phyloP scores from a whole-genome alignment of 2,888 invertebrate genomes.

The Hofmannophila pseudospretella region DNA sequence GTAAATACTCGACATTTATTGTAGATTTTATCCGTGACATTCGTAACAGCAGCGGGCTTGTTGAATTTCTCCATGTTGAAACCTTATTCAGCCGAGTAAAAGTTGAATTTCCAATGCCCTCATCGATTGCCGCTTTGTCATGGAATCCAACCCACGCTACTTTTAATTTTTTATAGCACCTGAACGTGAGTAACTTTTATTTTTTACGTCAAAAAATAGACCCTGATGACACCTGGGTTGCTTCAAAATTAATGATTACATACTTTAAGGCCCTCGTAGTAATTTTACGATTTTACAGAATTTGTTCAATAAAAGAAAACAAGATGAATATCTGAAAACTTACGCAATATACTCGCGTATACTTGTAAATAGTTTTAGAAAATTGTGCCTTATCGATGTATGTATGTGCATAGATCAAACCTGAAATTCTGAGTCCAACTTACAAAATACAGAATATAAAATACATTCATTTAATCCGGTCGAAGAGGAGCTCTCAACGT shows the following conservation, averaged over 20 bases:
- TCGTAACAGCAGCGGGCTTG: conserved; percentile 48
- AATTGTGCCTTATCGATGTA: no score
- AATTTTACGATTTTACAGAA: no score
- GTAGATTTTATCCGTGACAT: conserved; percentile 67
- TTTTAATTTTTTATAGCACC: conserved; percentile 36
- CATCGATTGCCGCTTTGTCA: conserved; percentile 41
- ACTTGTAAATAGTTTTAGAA: no score
- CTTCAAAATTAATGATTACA: no score
- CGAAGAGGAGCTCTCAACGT: conserved; percentile 11
- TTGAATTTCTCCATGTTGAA: conserved; percentile 1
- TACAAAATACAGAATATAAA: background rate
- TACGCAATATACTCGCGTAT: no score
- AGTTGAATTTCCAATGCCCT: conserved; percentile 19
- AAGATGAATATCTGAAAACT: no score
- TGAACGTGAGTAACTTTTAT: conserved; percentile 32
- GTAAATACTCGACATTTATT: conserved; percentile 69
- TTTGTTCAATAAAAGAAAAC: no score
- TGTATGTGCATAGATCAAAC: no score
- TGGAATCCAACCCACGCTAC: conserved; percentile 46
- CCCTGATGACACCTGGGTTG: background rate
- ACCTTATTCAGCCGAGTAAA: conserved; percentile 12
- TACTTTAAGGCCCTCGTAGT: no score
- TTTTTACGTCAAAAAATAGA: background rate
- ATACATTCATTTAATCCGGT: background rate
- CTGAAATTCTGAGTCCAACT: no score